Conservation (phyloP, 2,888 invertebrate genomes). For the Microchrysa polita region DNA sequence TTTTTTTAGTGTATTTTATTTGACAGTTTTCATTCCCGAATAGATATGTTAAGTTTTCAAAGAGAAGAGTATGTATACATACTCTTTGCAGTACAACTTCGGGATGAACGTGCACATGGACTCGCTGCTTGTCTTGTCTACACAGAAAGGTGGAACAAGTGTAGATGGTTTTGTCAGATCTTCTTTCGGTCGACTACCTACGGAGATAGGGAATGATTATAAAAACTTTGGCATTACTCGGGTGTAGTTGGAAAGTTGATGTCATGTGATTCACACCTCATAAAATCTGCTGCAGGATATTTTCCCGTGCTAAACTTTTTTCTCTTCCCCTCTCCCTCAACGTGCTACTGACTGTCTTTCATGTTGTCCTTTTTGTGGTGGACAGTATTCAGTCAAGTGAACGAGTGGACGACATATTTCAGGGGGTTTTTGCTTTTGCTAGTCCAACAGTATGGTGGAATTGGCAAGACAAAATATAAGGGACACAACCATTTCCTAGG, state of each 20-base stretch:
- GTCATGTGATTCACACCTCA: slow-evolving; percentile 36
- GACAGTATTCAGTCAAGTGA: neutral
- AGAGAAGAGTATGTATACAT: slow-evolving; percentile 19
- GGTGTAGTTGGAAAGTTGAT: slow-evolving; percentile 17
- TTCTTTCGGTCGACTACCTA: neutral
- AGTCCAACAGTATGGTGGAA: neutral
- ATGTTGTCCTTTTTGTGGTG: neutral
- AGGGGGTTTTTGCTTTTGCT: neutral
- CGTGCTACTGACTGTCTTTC: too few species aligned
- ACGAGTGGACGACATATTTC: neutral
- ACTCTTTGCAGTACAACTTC: neutral
- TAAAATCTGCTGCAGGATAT: neutral
- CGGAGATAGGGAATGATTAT: slow-evolving; percentile 14
- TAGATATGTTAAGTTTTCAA: slow-evolving; percentile 9
- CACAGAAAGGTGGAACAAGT: neutral
- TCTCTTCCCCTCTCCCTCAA: neutral
- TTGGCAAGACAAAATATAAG: too few species aligned
- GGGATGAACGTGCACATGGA: too few species aligned
- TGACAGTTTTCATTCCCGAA: slow-evolving; percentile 24
- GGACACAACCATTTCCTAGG: neutral
- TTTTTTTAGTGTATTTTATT: slow-evolving; percentile 25
- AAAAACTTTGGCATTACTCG: slow-evolving; percentile 6
- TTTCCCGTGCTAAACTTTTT: neutral
- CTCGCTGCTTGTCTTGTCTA: too few species aligned
- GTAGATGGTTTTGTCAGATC: slow-evolving; percentile 12